A percentile compares a stretch with the other conserved stretches of the same genome.
Evolutionary conservation across 2,888 invertebrate genomes (phyloP).

Genomic region (Synanthedon tipuliformis): DNA sequence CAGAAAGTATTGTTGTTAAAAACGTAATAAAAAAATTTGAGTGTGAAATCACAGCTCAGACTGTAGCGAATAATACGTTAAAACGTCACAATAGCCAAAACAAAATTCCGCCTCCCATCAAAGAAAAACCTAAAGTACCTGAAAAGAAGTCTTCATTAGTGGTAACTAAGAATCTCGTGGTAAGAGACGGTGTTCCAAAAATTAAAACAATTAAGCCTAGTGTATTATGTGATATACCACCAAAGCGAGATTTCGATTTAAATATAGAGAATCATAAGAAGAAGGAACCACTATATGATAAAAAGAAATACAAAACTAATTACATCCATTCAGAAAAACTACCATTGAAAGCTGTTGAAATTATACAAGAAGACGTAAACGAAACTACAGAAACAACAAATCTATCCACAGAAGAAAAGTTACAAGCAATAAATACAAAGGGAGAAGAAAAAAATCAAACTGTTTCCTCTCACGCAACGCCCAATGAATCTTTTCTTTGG

Average conservation of each 20-base stretch:
- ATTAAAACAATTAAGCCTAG: constrained; percentile 53
- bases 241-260: constrained; percentile 16
- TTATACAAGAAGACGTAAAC: constrained; percentile 54
- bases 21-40: constrained; percentile 63
- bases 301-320: constrained; percentile 57
- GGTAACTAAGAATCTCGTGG: constrained; percentile 64
- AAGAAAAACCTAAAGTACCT: constrained; percentile 72
- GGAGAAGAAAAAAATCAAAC: constrained; percentile 34
- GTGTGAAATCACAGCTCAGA: constrained; percentile 54
- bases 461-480: constrained; percentile 53
- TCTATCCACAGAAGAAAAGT: constrained; percentile 7
- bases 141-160: constrained; percentile 69
- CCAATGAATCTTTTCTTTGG: constrained; percentile 77
- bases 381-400: constrained; percentile 20
- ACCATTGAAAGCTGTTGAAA: constrained; percentile 54
- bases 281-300: constrained; percentile 52
- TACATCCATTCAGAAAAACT: constrained; percentile 59
- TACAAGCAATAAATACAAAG: constrained; percentile 8
- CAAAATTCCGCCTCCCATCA: constrained; percentile 32
- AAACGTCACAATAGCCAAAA: constrained; percentile 44
- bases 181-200: constrained; percentile 65
- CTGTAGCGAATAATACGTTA: constrained; percentile 31
- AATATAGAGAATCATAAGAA: constrained; percentile 22
- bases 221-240: constrained; percentile 17
- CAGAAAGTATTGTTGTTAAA: constrained; percentile 45